phyloP scores from a whole-genome alignment of 2,797 vertebrate genomes.

The Trachops cirrhosus region DNA sequence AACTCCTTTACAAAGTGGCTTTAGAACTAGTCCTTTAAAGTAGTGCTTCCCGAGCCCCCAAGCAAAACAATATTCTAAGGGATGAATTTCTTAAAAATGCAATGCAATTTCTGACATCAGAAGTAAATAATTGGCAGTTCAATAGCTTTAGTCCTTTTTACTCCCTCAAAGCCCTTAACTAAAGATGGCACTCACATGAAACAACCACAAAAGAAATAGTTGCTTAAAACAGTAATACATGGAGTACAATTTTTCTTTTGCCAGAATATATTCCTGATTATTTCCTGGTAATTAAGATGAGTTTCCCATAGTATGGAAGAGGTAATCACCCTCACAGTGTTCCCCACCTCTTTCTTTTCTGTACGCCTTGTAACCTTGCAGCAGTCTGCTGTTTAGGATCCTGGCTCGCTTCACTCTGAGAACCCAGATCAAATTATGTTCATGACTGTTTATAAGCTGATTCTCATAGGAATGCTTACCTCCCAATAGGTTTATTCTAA shows the following conservation, averaged over 20 bases:
- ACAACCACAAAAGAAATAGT: not conserved
- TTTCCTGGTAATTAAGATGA: slow-evolving; percentile 45
- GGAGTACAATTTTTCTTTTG: not conserved
- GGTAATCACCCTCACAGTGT: not conserved
- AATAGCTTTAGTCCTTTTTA: slow-evolving; percentile 31
- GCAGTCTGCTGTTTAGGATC: not conserved
- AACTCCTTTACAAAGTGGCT: slow-evolving; percentile 16
- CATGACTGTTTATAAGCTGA: not conserved
- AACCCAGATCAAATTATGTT: not conserved
- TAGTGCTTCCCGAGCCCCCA: not conserved
- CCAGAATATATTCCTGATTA: slow-evolving; percentile 39
- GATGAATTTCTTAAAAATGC: slow-evolving; percentile 56
- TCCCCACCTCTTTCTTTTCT: not conserved
- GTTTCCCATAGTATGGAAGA: not conserved
- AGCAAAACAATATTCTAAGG: slow-evolving; percentile 53
- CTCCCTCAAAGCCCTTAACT: slow-evolving; percentile 10
- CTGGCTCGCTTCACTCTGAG: not conserved
- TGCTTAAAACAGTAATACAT: not conserved
- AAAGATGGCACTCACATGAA: slow-evolving; percentile 17
- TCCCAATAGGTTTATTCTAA: slow-evolving; percentile 13
- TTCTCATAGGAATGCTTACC: not conserved
- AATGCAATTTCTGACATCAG: slow-evolving; percentile 3
- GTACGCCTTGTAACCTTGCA: not conserved
- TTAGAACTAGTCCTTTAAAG: slow-evolving; percentile 30
- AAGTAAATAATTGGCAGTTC: slow-evolving; percentile 53